Conservation (phyloP, 2,888 invertebrate genomes). For the Chironomus riparius region DNA sequence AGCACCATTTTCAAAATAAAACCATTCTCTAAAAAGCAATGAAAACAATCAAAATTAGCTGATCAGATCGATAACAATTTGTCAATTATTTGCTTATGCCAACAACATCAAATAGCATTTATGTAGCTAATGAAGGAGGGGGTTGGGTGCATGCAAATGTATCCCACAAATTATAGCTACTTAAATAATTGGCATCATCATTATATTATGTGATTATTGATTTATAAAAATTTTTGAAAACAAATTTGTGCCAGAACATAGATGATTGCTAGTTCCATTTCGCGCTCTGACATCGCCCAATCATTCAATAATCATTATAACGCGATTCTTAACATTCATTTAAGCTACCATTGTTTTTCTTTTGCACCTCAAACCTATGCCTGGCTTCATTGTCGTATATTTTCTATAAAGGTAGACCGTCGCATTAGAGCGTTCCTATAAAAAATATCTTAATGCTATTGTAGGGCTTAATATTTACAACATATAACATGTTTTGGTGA, state of each 20-base stretch:
- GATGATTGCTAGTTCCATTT: too few species aligned
- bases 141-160: neutral
- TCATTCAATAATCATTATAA: neutral
- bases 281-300: neutral
- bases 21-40: neutral
- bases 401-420: neutral
- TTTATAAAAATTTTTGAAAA: neutral
- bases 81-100: neutral
- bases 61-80: neutral
- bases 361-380: neutral
- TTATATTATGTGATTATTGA: neutral
- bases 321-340: neutral
- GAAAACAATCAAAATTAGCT: neutral
- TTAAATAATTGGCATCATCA: neutral
- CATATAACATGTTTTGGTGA: neutral
- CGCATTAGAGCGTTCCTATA: neutral
- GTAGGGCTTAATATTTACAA: neutral
- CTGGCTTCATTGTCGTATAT: too few species aligned
- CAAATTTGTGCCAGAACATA: neutral
- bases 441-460: neutral
- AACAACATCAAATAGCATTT: neutral
- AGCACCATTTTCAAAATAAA: too few species aligned
- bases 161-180: neutral
- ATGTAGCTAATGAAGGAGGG: neutral
- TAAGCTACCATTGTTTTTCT: neutral